These are phyloP conservation scores for Clunio marinus DNA, from an alignment of 2,888 invertebrate species.

Conservation along the genomic window DNA sequence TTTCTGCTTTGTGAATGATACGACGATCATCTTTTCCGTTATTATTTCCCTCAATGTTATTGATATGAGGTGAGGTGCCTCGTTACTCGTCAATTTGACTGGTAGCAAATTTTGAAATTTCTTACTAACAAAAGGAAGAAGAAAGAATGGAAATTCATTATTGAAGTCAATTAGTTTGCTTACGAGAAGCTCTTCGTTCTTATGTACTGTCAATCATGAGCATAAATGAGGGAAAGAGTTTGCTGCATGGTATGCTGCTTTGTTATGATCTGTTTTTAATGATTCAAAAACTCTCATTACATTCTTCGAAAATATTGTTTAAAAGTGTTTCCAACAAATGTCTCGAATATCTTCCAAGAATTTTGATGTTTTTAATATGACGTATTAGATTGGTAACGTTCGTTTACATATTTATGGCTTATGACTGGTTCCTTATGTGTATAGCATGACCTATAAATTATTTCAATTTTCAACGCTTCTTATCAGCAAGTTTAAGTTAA, in stretches of 20 bases:
- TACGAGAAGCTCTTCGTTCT: neutral
- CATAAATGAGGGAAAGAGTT: neutral
- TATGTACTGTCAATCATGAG: neutral
- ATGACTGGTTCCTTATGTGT: neutral
- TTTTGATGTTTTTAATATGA: too few species aligned
- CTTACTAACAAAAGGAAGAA: too few species aligned
- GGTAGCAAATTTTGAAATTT: neutral
- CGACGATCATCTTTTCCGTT: neutral
- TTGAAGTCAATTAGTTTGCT: neutral
- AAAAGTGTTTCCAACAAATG: too few species aligned
- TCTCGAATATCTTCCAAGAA: neutral
- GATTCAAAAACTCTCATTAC: neutral
- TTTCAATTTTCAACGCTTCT: constrained; percentile 9
- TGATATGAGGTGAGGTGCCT: neutral
- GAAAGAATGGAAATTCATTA: too few species aligned
- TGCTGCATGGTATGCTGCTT: too few species aligned
- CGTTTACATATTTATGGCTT: too few species aligned
- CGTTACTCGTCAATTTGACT: neutral
- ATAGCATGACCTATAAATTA: neutral
- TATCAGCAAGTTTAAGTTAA: neutral
- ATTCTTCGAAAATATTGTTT: too few species aligned
- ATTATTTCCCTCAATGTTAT: neutral
- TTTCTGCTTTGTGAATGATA: neutral
- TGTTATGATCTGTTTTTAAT: constrained; percentile 10
- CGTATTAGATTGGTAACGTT: too few species aligned